Conservation (phyloP, 2,113 vertebrate genomes). For the Thalassoma bifasciatum region DNA sequence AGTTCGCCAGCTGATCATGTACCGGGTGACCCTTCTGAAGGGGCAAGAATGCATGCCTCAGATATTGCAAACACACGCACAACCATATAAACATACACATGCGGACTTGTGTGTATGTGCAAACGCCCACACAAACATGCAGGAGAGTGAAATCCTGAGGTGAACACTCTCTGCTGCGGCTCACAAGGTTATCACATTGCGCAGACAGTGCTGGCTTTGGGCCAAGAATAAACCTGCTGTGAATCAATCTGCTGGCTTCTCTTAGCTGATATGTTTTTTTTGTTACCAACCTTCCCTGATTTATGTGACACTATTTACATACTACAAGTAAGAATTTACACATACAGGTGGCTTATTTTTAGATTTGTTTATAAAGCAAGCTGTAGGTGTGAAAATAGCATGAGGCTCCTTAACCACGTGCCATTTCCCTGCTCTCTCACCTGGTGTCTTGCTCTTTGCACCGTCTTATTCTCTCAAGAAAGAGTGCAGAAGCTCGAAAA, state of each 20-base stretch:
- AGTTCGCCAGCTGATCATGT: slow-evolving; percentile 3
- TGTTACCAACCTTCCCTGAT: neutral
- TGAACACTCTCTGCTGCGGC: slow-evolving; percentile 22
- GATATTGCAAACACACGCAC: slow-evolving; percentile 4
- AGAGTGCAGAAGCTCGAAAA: too few species aligned
- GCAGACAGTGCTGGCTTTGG: slow-evolving; percentile 44
- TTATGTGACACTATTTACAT: slow-evolving; percentile 4
- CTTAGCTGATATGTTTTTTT: slow-evolving; percentile 3
- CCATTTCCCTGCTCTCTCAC: too few species aligned
- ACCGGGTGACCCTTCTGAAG: slow-evolving; percentile 40
- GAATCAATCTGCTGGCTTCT: slow-evolving; percentile 25
- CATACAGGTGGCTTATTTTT: neutral
- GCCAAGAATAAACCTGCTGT: slow-evolving; percentile 25
- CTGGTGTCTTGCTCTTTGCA: too few species aligned
- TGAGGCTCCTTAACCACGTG: neutral
- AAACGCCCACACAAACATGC: slow-evolving; percentile 6
- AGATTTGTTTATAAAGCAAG: neutral
- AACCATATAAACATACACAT: slow-evolving; percentile 34
- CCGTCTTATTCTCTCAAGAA: too few species aligned
- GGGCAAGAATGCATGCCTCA: slow-evolving; percentile 1
- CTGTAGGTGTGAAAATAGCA: neutral
- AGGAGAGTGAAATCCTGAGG: slow-evolving; percentile 62
- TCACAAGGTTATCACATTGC: slow-evolving; percentile 70
- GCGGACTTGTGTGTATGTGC: slow-evolving; percentile 1
- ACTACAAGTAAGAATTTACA: neutral